Evolutionary conservation across 2,888 invertebrate genomes (phyloP).

Genomic region (Xestoiulus laeticollis): DNA sequence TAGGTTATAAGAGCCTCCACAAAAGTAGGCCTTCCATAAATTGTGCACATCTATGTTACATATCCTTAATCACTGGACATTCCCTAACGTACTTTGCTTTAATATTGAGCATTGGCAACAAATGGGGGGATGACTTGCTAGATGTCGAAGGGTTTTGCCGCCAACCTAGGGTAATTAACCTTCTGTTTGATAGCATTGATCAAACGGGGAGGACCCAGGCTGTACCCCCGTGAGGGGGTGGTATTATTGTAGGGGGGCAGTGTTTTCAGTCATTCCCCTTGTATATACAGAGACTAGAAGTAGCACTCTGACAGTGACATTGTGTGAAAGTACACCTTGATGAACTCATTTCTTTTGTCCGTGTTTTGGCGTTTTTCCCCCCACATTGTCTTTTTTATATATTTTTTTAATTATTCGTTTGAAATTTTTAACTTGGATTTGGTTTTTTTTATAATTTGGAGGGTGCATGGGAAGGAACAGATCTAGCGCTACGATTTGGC

Average conservation of each 20-base stretch:
- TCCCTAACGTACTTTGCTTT: no score
- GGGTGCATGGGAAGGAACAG: neutral
- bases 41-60: no score
- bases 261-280: slow-evolving; percentile 34
- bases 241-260: slow-evolving; percentile 13
- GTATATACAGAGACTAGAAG: neutral
- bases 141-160: neutral
- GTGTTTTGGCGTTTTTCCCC: neutral
- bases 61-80: no score
- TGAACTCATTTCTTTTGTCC: slow-evolving; percentile 40
- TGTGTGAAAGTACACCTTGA: slow-evolving; percentile 38
- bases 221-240: neutral
- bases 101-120: neutral
- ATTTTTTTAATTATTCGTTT: slow-evolving; percentile 40
- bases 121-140: neutral
- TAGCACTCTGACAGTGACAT: slow-evolving; percentile 31
- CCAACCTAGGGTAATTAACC: slow-evolving; percentile 32
- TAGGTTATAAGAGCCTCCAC: no score
- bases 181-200: slow-evolving; percentile 35
- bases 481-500: neutral
- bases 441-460: neutral
- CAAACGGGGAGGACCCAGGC: neutral
- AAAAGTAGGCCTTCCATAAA: no score
- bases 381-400: slow-evolving; percentile 33
- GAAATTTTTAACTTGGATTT: neutral